Percentiles rank a stretch among this genome's conserved stretches.
phyloP scores from a whole-genome alignment of 2,888 invertebrate species.

The Drosophila basisetae region DNA sequence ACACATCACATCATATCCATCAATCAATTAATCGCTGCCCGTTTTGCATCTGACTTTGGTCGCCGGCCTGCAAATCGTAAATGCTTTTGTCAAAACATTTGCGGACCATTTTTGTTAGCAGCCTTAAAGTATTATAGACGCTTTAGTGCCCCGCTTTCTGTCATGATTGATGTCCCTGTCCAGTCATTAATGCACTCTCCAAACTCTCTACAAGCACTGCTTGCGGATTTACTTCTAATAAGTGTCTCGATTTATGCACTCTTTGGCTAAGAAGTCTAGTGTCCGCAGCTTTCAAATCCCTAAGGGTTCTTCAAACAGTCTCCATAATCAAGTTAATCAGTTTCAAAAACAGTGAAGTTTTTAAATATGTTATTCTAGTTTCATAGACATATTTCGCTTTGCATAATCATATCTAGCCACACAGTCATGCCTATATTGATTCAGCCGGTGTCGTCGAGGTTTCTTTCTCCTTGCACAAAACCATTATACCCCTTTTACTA shows the following conservation, averaged over 20 bases:
- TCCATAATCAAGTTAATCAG: not conserved
- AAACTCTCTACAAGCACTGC: not conserved
- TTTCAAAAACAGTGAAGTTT: not conserved
- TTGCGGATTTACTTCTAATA: constrained; percentile 57
- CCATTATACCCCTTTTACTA: fast-evolving
- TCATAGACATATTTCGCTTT: not conserved
- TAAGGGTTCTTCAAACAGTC: not conserved
- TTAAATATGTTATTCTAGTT: not conserved
- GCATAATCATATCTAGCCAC: not conserved
- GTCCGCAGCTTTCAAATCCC: not conserved
- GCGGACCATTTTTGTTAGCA: constrained; percentile 33
- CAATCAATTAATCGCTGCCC: constrained; percentile 70
- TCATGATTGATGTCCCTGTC: constrained; percentile 65
- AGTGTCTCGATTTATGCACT: constrained; percentile 37
- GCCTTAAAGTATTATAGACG: constrained; percentile 63
- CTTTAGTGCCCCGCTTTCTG: constrained; percentile 29
- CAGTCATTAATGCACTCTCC: constrained; percentile 32
- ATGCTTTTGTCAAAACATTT: constrained; percentile 74
- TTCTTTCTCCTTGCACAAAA: not conserved
- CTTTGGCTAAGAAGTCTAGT: not conserved
- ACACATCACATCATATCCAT: constrained; percentile 33
- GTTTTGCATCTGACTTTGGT: constrained; percentile 68
- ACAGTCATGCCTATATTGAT: not conserved
- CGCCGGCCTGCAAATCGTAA: constrained; percentile 37
- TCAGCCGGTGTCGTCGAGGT: not conserved